phyloP scores from a whole-genome alignment of 2,113 vertebrate genomes.

The Rhizomys pruinosus region DNA sequence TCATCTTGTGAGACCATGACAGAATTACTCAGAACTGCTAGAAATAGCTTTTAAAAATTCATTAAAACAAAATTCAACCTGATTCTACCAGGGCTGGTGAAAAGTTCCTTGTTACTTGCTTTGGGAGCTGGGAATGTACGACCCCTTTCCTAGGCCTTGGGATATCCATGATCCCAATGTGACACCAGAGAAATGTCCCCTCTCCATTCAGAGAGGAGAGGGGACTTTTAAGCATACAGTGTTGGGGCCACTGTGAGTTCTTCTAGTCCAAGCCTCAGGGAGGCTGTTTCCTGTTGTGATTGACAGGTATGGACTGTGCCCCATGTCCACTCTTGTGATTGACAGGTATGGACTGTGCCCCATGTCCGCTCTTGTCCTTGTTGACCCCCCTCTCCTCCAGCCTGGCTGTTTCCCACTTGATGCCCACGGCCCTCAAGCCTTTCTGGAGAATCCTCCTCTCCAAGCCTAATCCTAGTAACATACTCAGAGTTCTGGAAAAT shows the following conservation, averaged over 20 bases:
- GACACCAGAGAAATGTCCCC: not conserved
- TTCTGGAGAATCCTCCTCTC: not conserved
- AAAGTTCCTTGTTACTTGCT: not conserved
- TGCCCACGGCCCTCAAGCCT: not conserved
- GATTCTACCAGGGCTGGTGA: not conserved
- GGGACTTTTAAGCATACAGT: not conserved
- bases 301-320: not conserved
- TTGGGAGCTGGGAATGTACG: not conserved
- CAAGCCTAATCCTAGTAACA: not conserved
- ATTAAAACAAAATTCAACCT: not conserved
- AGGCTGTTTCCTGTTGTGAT: not conserved
- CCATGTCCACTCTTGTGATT: too few relatives aligned
- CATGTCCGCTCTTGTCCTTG: not conserved
- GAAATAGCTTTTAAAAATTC: not conserved
- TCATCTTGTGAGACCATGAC: not conserved
- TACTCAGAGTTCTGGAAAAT: slow-evolving; percentile 12
- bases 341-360: not conserved
- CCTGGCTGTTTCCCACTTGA: not conserved
- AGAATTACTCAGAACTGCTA: not conserved
- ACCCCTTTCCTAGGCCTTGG: not conserved
- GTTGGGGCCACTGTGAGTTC: not conserved
- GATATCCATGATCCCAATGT: not conserved
- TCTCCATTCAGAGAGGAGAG: not conserved
- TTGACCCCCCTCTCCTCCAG: not conserved
- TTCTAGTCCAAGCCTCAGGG: too few relatives aligned